These are phyloP conservation scores for Caranx melampygus DNA, from an alignment of 2,113 vertebrate genomes.

Conservation along the genomic window DNA sequence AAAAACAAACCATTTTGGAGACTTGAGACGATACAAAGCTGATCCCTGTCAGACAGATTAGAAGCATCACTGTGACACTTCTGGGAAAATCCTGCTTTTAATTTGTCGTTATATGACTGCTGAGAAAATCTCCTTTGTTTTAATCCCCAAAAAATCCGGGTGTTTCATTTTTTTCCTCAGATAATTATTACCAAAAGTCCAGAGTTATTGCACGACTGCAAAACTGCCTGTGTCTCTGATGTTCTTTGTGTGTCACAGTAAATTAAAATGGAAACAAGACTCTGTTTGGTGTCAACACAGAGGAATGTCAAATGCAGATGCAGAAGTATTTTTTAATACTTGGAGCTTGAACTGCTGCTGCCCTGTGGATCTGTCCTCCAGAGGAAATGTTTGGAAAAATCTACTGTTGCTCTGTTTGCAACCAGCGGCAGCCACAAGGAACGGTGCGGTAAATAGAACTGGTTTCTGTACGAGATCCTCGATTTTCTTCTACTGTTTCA, in stretches of 20 bases:
- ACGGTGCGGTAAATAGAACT: conserved; percentile 55
- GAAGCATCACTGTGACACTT: conserved; percentile 62
- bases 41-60: conserved; percentile 63
- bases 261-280: conserved; percentile 76
- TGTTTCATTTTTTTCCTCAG: conserved; percentile 62
- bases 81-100: conserved; percentile 74
- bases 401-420: conserved; percentile 45
- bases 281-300: conserved; percentile 66
- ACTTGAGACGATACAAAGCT: conserved; percentile 34
- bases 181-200: conserved; percentile 85
- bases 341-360: conserved; percentile 44
- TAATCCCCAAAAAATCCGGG: conserved; percentile 71
- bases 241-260: conserved; percentile 73
- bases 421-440: conserved; percentile 44
- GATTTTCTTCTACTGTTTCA: conserved; percentile 67
- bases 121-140: conserved; percentile 78
- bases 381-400: conserved; percentile 54
- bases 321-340: conserved; percentile 55
- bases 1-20: conserved; percentile 55
- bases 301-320: conserved; percentile 75
- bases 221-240: conserved; percentile 69
- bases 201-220: conserved; percentile 73
- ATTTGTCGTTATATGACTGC: conserved; percentile 70
- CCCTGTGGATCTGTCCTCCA: conserved; percentile 36
- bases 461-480: conserved; percentile 48